Conservation (phyloP, 2,888 invertebrate species). For the Macrosoma leucophasiata region DNA sequence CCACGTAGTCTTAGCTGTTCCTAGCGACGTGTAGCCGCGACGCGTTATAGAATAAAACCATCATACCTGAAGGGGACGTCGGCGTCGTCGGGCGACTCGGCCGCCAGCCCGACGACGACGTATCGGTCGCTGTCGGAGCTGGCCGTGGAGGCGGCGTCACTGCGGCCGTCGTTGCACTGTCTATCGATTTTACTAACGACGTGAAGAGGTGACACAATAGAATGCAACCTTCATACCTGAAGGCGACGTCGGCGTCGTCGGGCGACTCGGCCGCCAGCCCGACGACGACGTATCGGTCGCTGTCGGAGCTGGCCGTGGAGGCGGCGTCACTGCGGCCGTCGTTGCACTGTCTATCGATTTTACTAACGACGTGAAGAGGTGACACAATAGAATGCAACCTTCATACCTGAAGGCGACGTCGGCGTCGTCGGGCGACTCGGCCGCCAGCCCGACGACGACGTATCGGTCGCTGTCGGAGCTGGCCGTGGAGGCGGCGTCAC, state of each 20-base stretch:
- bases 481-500: constrained; percentile 82
- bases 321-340: neutral
- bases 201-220: no score
- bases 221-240: neutral
- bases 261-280: neutral
- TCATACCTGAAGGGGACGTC: constrained; percentile 80
- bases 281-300: neutral
- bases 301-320: no score
- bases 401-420: constrained; percentile 84
- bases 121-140: constrained; percentile 92
- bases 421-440: constrained; percentile 79
- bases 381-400: constrained; percentile 87
- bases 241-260: neutral
- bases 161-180: constrained; percentile 83
- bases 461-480: constrained; percentile 93
- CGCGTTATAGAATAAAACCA: no score
- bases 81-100: constrained; percentile 78
- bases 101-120: constrained; percentile 80
- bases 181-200: no score
- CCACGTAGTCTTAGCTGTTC: no score
- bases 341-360: constrained; percentile 89
- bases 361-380: constrained; percentile 88
- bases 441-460: constrained; percentile 81
- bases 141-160: constrained; percentile 81
- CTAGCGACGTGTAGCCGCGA: no score